Conservation (phyloP, 2,113 vertebrate species). For the Rynchops niger region DNA sequence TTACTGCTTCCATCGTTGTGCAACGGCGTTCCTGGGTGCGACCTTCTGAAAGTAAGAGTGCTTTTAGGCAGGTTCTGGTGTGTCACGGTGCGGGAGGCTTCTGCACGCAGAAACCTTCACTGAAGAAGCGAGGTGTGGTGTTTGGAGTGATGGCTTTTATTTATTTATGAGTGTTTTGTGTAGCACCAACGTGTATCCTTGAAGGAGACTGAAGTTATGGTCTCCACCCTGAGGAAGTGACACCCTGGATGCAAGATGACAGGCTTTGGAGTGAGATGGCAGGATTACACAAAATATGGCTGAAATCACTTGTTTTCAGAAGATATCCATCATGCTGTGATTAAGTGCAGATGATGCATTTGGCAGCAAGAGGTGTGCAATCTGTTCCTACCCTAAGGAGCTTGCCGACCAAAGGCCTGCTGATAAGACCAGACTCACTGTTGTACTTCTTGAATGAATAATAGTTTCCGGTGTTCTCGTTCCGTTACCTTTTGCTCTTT, state of each 20-base stretch:
- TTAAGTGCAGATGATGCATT: not conserved
- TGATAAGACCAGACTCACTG: not conserved
- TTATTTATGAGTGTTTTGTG: not conserved
- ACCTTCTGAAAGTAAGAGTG: not conserved
- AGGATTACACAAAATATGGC: not conserved
- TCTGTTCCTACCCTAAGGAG: not conserved
- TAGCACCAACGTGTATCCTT: not conserved
- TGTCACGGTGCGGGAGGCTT: too few species aligned
- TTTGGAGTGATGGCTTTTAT: not conserved
- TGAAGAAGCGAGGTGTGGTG: not conserved
- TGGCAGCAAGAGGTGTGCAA: conserved; percentile 17
- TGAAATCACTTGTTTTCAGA: not conserved
- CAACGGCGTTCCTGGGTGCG: not conserved
- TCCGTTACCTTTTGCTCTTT: not conserved
- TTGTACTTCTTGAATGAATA: not conserved
- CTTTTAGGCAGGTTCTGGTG: not conserved
- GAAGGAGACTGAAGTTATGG: not conserved
- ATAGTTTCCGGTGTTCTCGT: not conserved
- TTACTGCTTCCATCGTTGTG: not conserved
- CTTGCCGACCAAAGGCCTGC: not conserved
- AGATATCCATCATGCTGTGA: not conserved
- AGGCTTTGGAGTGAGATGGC: not conserved
- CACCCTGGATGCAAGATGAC: not conserved
- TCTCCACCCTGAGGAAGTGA: not conserved
- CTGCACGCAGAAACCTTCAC: rapidly evolving